Evolutionary conservation across 2,113 vertebrate species (phyloP).

Genomic region (Baryphthengus martii): DNA sequence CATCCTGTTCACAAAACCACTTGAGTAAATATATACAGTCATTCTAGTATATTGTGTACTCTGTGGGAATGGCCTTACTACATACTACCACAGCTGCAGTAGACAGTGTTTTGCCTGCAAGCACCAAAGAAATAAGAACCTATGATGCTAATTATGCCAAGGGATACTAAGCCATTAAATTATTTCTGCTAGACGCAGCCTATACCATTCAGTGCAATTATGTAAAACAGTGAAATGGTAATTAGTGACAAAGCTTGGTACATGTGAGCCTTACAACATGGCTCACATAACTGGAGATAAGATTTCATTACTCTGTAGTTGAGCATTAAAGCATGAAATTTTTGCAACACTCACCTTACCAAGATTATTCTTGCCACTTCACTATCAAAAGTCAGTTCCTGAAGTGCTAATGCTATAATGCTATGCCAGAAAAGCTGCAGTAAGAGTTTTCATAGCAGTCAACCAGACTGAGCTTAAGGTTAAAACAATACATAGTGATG

Average conservation of each 20-base stretch:
- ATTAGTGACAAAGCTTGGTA: conserved; percentile 41
- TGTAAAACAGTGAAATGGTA: conserved; percentile 56
- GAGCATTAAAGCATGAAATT: conserved; percentile 40
- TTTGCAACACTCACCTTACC: background rate
- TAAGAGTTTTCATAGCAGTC: background rate
- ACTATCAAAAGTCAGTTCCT: background rate
- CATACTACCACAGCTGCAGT: background rate
- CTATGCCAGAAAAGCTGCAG: background rate
- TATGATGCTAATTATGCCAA: conserved; percentile 14
- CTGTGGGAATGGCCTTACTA: background rate
- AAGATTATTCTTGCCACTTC: background rate
- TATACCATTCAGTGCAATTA: conserved; percentile 51
- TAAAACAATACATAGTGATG: background rate
- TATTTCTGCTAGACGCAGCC: conserved; percentile 17
- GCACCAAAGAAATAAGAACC: background rate
- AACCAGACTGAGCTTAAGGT: background rate
- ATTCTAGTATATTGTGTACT: background rate
- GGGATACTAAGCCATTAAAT: conserved; percentile 5
- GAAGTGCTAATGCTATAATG: background rate
- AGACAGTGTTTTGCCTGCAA: background rate
- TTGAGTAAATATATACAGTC: background rate
- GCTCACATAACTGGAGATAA: conserved; percentile 26
- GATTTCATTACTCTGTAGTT: conserved; percentile 38
- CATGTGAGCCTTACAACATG: background rate
- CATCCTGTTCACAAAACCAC: background rate